Evolutionary conservation across 2,888 invertebrate genomes (phyloP), one percentile per base, ranked within the genome.

Genomic region (Hemaris fuciformis): DNA sequence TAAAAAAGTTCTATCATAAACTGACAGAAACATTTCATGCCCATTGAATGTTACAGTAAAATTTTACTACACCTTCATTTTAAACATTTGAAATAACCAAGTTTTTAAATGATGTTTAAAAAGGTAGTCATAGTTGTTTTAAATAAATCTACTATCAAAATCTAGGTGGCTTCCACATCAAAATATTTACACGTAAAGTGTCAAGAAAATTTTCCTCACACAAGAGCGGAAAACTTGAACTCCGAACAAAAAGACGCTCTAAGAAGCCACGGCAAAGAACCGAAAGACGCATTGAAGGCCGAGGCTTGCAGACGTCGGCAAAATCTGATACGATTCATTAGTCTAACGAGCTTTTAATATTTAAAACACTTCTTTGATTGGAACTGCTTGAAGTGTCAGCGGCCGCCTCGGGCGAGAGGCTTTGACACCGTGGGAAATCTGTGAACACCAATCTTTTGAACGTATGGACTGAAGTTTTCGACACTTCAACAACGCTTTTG

Each of bases 281-380:
- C 84, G 73, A 87, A 89, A 87, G 87, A 83, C 68, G 76, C 84
- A 81, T 84, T 83, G 83, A 84, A 76, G 83, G 73, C 77, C 75
- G 70, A 63, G 66, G 69, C 68, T 70, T 73, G 78, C 74, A 82
- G 83, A 80, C 83, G 87, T 75, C 80, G 81, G 73, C 76, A 80
- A 83, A 88, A 91, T 91, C 93, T 89, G 93, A 93, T 93, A 93
- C 89, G 93, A 90, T 93, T 93, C 93, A 93, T 93, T 93, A 92
- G 83, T 81, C 83, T 88, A 92, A 93, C 87, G 91, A 89, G 81
- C 87, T 89, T 89, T 93, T 89, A 93, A 93, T 93, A 88, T 89
- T 91, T 90, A 83, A 92, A 72, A 81, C 70, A 70, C 71, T 68
- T 81, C 86, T 90, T 89, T 92, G 91, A 93, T 93, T 90, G 88